phyloP scores from a whole-genome alignment of 1,140 invertebrate species.

The Lamellibrachia luymesi region DNA sequence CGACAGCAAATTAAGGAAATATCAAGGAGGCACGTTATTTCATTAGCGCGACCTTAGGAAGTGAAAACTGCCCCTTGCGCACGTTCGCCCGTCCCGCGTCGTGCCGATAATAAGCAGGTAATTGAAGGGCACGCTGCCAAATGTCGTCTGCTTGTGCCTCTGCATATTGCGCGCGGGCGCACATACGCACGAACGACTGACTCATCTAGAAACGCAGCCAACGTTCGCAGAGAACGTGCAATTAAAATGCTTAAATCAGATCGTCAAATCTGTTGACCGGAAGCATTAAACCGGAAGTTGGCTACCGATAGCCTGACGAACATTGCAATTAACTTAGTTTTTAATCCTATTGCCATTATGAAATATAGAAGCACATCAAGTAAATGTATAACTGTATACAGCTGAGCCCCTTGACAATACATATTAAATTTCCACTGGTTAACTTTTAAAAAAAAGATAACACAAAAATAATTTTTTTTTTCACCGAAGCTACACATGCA shows the following conservation, averaged over 20 bases:
- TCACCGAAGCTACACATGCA: background rate
- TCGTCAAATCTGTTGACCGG: background rate
- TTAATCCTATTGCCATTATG: background rate
- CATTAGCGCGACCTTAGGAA: slow-evolving; percentile 3
- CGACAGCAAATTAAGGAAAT: background rate
- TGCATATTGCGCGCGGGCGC: background rate
- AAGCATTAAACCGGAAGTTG: background rate
- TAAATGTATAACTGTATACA: background rate
- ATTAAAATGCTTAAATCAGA: background rate
- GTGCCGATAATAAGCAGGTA: background rate
- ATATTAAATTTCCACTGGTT: background rate
- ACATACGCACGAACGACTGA: background rate
- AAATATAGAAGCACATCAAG: background rate
- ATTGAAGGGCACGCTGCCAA: background rate
- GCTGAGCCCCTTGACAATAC: background rate
- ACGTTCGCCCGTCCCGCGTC: background rate
- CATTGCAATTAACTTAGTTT: background rate
- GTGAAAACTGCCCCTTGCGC: background rate
- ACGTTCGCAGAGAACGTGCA: background rate
- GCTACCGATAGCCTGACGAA: background rate
- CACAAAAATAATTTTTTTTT: background rate
- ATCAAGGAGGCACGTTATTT: slow-evolving; percentile 4
- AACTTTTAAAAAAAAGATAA: background rate
- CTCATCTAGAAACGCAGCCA: background rate
- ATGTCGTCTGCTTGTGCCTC: background rate